A percentile compares a stretch with the other conserved stretches of the same genome.
Evolutionary conservation across 2,888 invertebrate species (phyloP).

Genomic region (Tethea ocularis): DNA sequence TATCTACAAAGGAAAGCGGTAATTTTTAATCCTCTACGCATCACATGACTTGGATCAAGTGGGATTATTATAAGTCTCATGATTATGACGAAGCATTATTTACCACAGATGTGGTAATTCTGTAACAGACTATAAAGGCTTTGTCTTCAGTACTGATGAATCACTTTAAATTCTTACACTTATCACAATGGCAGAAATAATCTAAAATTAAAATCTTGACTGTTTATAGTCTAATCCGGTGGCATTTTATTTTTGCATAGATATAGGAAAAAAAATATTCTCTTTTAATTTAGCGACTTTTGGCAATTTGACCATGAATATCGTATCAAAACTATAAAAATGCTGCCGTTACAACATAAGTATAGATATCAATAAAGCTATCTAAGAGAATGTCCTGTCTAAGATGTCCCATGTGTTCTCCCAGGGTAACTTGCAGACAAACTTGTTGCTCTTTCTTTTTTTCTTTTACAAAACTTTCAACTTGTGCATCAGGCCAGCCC

Average conservation of each 20-base stretch:
- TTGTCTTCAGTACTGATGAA: neutral
- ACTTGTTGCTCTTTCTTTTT: neutral
- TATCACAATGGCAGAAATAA: too few species aligned
- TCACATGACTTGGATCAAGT: conserved; percentile 27
- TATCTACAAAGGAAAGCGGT: neutral
- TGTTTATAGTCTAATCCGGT: too few species aligned
- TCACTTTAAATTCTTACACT: too few species aligned
- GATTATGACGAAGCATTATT: conserved; percentile 23
- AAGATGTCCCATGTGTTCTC: neutral
- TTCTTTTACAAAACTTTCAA: neutral
- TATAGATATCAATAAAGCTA: too few species aligned
- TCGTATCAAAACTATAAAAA: too few species aligned
- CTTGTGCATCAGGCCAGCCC: neutral
- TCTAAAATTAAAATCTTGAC: too few species aligned
- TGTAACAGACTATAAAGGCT: neutral
- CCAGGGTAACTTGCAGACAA: neutral
- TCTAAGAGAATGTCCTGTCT: too few species aligned
- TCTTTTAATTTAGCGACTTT: too few species aligned
- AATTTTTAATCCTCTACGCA: neutral
- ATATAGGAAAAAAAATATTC: too few species aligned
- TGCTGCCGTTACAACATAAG: too few species aligned
- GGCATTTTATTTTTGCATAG: too few species aligned
- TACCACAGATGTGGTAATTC: conserved; percentile 1
- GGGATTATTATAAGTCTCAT: conserved; percentile 18
- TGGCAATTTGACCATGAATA: too few species aligned